Base-by-base conservation (phyloP, 2,888 invertebrate species). In the Syrista parreyssii region DNA sequence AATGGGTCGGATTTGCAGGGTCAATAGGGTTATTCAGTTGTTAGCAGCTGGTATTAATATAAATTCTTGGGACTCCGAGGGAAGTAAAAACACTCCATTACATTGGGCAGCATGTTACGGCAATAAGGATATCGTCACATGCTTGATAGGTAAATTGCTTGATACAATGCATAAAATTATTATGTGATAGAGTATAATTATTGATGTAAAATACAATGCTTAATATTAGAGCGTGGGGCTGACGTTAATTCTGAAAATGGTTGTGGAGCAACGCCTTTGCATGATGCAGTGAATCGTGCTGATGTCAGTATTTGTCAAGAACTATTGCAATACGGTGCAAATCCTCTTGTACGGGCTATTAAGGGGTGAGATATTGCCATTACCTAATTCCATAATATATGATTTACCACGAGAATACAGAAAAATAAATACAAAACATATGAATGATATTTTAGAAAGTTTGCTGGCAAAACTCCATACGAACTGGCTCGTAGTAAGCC, bases 81-180 rank as follows among this genome's bases (percentile, higher is more conserved):
- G 92, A 68, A 94, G 93, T 82, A 91, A 92, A 84, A 95, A 94
- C 86, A 93, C 94, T 3, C 93, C 94, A 3, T 89, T 95, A 32
- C 94, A 95, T 89, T 95, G 94, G 94, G 94, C 94, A 40, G 94
- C 94, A 34, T 94, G 93, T 82, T 95, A 93, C 89, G 93, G 93
- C 71, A 93, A 93, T 84, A 92, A 92, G 80, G 93, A 93, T 80
- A 92, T 94, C 76, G 92, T 94, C 0, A 90, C 92, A 79, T 94
- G 92, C 88, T 91, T 94, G 69, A 92, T 93, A 85, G 93, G 94
- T 94, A 90, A 82, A 80, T 30, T 31, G 33, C 11, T 83, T 40
- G 71, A 40, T 32, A 4, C 40, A 15, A 55, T 23, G 23, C 23
- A 15, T 15, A 23, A 55, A 55, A 0, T 23, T 55, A 23, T 77